Percentiles rank a stretch among this genome's conserved stretches.
Evolutionary conservation across 2,113 vertebrate species (phyloP).

Genomic region (Tauraco erythrolophus): DNA sequence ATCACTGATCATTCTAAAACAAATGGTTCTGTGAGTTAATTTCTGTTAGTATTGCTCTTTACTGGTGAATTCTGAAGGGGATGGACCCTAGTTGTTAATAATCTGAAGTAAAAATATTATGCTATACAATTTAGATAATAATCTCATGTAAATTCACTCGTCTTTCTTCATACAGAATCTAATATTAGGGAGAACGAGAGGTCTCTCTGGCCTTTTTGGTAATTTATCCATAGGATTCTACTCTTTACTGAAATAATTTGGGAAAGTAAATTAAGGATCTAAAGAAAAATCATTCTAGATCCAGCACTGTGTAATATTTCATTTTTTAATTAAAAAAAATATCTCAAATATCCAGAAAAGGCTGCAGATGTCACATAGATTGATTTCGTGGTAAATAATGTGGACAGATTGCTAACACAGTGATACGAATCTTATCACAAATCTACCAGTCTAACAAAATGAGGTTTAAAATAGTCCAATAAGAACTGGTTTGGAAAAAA

Average conservation of each 20-base stretch:
- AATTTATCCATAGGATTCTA: neutral
- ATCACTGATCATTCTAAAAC: neutral
- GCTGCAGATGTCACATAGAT: neutral
- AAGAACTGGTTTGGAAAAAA: neutral
- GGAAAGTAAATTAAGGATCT: rapidly evolving
- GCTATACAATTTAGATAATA: neutral
- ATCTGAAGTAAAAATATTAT: neutral
- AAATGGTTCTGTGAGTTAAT: neutral
- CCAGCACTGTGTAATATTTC: neutral
- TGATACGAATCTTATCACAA: neutral
- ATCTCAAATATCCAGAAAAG: neutral
- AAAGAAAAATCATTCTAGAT: rapidly evolving
- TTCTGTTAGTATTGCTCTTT: neutral
- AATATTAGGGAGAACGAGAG: neutral
- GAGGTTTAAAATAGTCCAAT: neutral
- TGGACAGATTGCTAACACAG: neutral
- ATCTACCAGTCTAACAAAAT: neutral
- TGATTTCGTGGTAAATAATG: neutral
- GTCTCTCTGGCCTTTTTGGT: neutral
- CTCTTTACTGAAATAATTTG: neutral
- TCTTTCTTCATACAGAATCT: neutral
- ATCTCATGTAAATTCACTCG: neutral
- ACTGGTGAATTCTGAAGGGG: neutral
- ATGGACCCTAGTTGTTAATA: neutral
- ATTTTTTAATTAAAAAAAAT: neutral